These are phyloP conservation scores for Sitta carolinensis DNA, from an alignment of 2,797 vertebrate genomes.

Conservation along the genomic window DNA sequence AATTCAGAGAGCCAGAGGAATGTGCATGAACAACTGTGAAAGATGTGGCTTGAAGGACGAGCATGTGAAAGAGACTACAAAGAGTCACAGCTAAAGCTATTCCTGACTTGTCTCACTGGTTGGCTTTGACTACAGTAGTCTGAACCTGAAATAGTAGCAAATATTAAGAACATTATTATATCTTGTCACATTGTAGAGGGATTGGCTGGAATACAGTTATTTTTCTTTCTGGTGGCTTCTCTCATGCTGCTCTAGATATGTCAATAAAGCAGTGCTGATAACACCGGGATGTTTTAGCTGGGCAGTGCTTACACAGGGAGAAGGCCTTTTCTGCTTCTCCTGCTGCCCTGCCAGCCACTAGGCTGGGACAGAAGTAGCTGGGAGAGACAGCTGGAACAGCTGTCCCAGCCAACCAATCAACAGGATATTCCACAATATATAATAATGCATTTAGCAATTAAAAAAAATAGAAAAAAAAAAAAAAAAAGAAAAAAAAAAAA, in stretches of 20 bases:
- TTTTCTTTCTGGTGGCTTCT: neutral
- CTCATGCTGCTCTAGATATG: neutral
- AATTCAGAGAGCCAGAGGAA: neutral
- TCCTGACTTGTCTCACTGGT: neutral
- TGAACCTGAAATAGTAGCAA: neutral
- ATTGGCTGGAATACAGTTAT: neutral
- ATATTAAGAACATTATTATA: neutral
- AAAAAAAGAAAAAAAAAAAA: neutral
- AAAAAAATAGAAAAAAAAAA: neutral
- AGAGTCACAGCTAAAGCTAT: neutral
- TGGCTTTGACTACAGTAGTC: neutral
- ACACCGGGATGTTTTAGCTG: neutral
- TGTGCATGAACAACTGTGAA: neutral
- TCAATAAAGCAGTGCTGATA: neutral
- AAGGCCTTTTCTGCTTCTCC: neutral
- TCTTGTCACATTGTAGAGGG: neutral
- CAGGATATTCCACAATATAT: neutral
- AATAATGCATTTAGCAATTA: neutral
- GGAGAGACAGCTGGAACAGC: neutral
- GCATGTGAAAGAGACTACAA: neutral
- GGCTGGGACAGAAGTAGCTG: rapidly evolving
- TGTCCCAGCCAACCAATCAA: neutral
- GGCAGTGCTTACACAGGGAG: neutral
- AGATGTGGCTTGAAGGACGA: neutral
- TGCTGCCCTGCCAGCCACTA: rapidly evolving